Evolutionary conservation across 2,888 invertebrate genomes (phyloP), one percentile per base, ranked within the genome.

Genomic region (Tipula vernalis): DNA sequence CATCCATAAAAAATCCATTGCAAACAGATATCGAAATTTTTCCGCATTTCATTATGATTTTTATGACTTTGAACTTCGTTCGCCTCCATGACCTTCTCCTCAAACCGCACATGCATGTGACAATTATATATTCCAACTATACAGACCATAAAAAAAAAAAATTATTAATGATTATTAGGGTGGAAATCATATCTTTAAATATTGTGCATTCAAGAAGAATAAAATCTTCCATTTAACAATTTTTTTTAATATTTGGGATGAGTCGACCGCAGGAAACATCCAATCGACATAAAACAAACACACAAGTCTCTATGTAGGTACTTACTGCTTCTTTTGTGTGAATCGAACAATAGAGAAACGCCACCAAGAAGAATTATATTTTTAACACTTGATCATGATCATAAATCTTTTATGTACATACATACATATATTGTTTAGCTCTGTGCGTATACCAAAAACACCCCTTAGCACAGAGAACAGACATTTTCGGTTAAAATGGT

Each of bases 341-440:
- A 71, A 28, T 10, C 2, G 71, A 71, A 71, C 71, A 71, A 71
- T 71, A 10, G 10, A 71, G 71, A 28, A 71, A 28, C 71, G 10
- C 71, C 71, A 71, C 71, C 71, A 71, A 28, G 2, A 10, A 0
- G 71, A 71, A 71, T 28, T 71, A 28, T 10, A 71, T 71, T 71
- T 71, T 71, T 71, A 71, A 71, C 71, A 71, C 71, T 71, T 71
- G 71, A 71, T 71, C 71, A 71, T 71, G 71, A 71, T 71, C 71
- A 71, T 71, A 71, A 71, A 71, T 71, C 71, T 71, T 71, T 10
- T 28, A 28, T 28, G 28, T 28, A 28, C 10, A 28, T 71, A 51
- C 15, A 10, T 28, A 28, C 10, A 28, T 71, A 51, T 51, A 10
- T 71, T 28, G 71, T 28, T 2, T 28, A 71, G 71, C 10, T 71